Base-by-base conservation (phyloP, 2,113 vertebrate genomes). In the Anguilla rostrata region DNA sequence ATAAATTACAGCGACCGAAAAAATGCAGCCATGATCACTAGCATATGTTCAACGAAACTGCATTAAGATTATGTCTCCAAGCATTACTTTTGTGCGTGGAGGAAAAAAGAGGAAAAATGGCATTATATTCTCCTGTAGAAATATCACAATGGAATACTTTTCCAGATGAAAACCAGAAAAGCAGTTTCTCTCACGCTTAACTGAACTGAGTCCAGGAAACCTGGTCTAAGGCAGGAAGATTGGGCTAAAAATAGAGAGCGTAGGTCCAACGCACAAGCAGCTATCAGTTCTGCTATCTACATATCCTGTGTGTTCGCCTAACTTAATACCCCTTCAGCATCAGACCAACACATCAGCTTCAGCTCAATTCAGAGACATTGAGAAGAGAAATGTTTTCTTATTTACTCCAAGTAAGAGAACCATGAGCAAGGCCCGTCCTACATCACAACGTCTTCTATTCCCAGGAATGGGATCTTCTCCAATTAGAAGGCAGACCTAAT, bases 1-100 rank as follows among this genome's bases (percentile, higher is more conserved):
- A 93, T 93, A 93, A 95, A 94, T 93, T 89, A 92, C 93, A 91
- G 91, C 11, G 89, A 90, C 94, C 94, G 93, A 94, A 94, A 92
- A 94, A 94, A 95, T 94, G 94, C 89, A 87, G 86, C 89, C 88
- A 83, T 96, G 94, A 96, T 96, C 91, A 94, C 88, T 94, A 88
- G 95, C 95, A 96, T 93, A 95, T 96, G 95, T 81, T 89, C 89
- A 87, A 87, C 90, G 92, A 91, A 9, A 89, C 94, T 93, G 92
- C 93, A 94, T 94, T 93, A 92, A 90, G 56, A 89, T 94, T 95
- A 91, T 86, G 87, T 93, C 93, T 29, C 66, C 66, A 34, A 29
- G n/a, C 9, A 75, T 75, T n/a, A 75, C 26, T 75, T 75, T 83
- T 94, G 92, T 94, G 91, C 87, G 82, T 86, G 29, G 90, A 90